phyloP scores from a whole-genome alignment of 2,888 invertebrate genomes.

The Torymus tubicola region DNA sequence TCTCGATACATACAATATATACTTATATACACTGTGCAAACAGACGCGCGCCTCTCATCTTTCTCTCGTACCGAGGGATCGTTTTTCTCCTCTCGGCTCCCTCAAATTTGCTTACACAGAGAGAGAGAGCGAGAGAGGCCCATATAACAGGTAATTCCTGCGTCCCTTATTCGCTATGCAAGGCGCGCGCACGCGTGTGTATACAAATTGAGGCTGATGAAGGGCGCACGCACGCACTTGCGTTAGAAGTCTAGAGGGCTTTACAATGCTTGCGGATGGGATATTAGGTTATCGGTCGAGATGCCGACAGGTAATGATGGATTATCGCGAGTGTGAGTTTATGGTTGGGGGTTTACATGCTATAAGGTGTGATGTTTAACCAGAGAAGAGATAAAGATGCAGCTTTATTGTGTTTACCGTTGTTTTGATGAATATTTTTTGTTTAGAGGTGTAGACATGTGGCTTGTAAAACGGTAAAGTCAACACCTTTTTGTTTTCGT shows the following conservation, averaged over 20 bases:
- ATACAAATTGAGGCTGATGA: background rate
- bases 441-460: background rate
- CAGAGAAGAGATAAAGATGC: background rate
- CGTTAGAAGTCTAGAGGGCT: slow-evolving; percentile 40
- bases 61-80: slow-evolving; percentile 38
- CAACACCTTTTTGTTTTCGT: background rate
- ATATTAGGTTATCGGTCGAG: slow-evolving; percentile 19
- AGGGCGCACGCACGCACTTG: no score
- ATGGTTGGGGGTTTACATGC: background rate
- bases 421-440: slow-evolving; percentile 12
- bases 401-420: background rate
- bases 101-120: slow-evolving; percentile 49
- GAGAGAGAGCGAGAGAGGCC: no score
- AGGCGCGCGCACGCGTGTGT: background rate
- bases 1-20: no score
- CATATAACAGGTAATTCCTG: slow-evolving; percentile 3
- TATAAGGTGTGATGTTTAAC: slow-evolving; percentile 4
- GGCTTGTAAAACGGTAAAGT: background rate
- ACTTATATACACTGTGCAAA: slow-evolving; percentile 36
- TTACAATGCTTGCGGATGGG: slow-evolving; percentile 23
- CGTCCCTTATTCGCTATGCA: background rate
- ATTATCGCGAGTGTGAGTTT: slow-evolving; percentile 43
- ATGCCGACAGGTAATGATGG: slow-evolving; percentile 49
- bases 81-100: slow-evolving; percentile 37
- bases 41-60: slow-evolving; percentile 19